Evolutionary conservation across 53 echinoderm and acorn worm genomes (phyloP).

Genomic region (Patiria pectinifera): DNA sequence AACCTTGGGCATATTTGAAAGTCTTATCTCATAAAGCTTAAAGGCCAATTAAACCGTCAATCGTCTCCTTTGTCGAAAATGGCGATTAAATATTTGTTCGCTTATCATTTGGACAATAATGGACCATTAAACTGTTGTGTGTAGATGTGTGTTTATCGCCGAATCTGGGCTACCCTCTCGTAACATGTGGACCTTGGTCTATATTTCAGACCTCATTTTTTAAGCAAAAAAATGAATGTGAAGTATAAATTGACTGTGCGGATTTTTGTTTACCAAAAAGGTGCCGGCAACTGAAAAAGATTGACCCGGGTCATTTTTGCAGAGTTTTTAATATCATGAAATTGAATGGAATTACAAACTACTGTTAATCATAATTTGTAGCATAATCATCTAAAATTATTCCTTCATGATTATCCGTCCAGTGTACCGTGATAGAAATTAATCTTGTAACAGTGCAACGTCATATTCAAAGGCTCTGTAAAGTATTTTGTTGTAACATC

Average conservation of each 20-base stretch:
- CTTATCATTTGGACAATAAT: constrained; percentile 10
- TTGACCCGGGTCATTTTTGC: background rate
- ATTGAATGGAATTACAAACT: too few species aligned
- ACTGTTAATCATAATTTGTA: too few species aligned
- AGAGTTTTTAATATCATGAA: too few species aligned
- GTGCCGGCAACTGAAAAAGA: background rate
- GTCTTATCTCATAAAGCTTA: background rate
- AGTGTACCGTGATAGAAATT: too few species aligned
- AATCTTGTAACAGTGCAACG: too few species aligned
- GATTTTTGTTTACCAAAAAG: background rate
- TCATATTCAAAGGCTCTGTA: too few species aligned
- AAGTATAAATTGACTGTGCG: background rate
- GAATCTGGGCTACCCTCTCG: constrained; percentile 12
- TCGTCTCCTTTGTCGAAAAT: background rate
- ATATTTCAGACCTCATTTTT: background rate
- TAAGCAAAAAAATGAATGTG: background rate
- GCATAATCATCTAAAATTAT: too few species aligned
- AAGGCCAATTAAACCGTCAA: background rate
- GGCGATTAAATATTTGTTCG: background rate
- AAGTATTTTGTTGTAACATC: too few species aligned
- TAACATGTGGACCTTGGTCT: background rate
- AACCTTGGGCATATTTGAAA: background rate
- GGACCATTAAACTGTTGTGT: background rate
- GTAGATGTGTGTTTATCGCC: background rate
- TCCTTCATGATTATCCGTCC: too few species aligned